phyloP scores from a whole-genome alignment of 2,113 vertebrate species.

The Tachysurus vachellii region DNA sequence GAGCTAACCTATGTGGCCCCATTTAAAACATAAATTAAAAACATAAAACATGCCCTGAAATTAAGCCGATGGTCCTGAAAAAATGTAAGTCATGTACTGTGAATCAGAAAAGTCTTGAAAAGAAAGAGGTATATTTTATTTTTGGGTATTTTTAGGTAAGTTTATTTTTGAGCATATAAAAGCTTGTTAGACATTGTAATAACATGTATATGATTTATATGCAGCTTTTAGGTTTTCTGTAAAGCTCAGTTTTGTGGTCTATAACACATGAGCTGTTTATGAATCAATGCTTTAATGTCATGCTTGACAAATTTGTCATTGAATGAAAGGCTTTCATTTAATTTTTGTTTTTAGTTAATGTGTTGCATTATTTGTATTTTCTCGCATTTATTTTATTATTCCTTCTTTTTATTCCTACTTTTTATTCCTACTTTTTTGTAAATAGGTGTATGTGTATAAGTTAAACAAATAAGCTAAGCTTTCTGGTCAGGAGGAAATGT shows the following conservation, averaged over 20 bases:
- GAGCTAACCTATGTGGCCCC: neutral
- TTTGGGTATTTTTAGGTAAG: too few species aligned
- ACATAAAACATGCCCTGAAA: neutral
- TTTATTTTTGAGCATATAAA: neutral
- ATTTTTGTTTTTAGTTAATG: slow-evolving; percentile 35
- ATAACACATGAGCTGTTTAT: neutral
- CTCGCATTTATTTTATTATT: too few species aligned
- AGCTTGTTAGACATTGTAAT: neutral
- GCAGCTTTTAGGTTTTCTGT: neutral
- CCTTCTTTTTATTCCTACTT: too few species aligned
- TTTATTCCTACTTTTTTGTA: too few species aligned
- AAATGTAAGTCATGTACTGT: neutral
- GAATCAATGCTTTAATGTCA: neutral
- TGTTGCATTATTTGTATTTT: neutral
- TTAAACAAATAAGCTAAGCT: too few species aligned
- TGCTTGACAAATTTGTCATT: neutral
- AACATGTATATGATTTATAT: neutral
- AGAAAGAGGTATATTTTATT: neutral
- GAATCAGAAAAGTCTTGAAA: neutral
- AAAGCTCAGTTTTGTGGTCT: neutral
- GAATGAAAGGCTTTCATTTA: neutral
- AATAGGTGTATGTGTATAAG: too few species aligned
- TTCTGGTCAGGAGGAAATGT: slow-evolving; percentile 22
- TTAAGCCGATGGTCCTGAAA: neutral
- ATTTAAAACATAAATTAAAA: neutral